Evolutionary conservation across 2,797 vertebrate species (phyloP), one percentile per base, ranked within the genome.

Genomic region (Varecia variegata): DNA sequence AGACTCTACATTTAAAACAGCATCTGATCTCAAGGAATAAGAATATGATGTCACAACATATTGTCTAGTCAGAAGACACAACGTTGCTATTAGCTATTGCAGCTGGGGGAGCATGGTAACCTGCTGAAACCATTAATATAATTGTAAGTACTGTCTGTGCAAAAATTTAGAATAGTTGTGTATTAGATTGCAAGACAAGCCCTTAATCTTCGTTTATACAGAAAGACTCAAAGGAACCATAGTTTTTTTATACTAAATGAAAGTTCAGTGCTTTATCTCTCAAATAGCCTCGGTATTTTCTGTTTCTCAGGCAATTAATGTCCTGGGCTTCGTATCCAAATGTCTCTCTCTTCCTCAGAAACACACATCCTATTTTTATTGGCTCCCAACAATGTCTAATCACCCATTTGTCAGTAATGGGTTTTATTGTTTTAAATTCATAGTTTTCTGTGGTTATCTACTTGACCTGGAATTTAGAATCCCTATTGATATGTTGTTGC

Each of bases 361-460:
- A 85, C 11, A 85, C 5, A 68, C 15, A 58, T 21, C 35, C 35
- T 77, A 30, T 89, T 89, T 93, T 88, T 92, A 81, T 77, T 90
- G n/a, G 35, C 76, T 94, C 43, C 80, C 92, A 77, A 96, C 45
- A 73, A 79, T 79, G 17, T 92, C 18, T 67, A 77, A 62, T 89
- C 84, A 80, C 9, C 43, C 8, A 18, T 82, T 60, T 87, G 71
- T 84, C 38, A 81, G 25, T 88, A 52, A 70, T 43, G 21, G 43
- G 58, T 92, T 52, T 89, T 73, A 74, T 92, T 93, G 14, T 79
- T 54, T 94, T 86, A 90, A 92, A 86, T 90, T 88, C 47, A 43
- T 60, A 47, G 40, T 71, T 84, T 93, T 94, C 76, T 71, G 10
- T 40, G 38, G 7, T 71, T 74, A 74, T 38, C 67, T 52, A n/a